Percentiles rank a stretch among this genome's conserved stretches.
These are phyloP conservation scores for Eremophila alpestris DNA, from an alignment of 2,797 vertebrate species.

Conservation along the genomic window DNA sequence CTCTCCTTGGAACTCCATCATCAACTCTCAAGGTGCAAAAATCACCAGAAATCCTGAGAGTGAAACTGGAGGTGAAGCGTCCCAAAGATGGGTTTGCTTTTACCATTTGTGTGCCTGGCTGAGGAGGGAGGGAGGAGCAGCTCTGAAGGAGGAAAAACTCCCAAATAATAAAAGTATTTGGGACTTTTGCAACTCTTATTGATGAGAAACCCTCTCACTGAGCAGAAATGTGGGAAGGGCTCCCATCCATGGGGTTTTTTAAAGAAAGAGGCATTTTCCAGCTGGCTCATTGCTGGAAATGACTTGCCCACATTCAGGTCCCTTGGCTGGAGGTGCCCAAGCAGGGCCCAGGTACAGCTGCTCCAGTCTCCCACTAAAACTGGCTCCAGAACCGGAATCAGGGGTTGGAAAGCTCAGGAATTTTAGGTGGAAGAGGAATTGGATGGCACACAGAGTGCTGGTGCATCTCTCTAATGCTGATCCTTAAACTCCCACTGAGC, in stretches of 20 bases:
- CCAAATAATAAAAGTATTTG: not conserved
- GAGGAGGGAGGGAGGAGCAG: not conserved
- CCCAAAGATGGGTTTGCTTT: not conserved
- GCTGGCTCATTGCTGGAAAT: not conserved
- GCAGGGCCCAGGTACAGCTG: not conserved
- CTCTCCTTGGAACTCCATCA: no score
- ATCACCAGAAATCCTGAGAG: no score
- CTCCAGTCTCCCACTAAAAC: no score
- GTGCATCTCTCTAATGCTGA: not conserved
- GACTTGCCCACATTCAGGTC: not conserved
- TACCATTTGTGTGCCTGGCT: not conserved
- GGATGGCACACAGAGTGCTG: no score
- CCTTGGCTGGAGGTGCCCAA: not conserved
- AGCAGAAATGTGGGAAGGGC: not conserved
- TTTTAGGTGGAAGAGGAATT: not conserved
- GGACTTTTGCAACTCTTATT: not conserved
- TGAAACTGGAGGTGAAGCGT: not conserved
- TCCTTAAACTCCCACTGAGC: not conserved
- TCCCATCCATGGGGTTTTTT: fast-evolving
- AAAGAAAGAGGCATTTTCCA: not conserved
- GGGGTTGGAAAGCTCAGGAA: not conserved
- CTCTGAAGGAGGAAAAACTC: not conserved
- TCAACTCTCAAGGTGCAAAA: no score
- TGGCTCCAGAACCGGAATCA: not conserved
- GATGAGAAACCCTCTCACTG: not conserved